Evolutionary conservation across 2,888 invertebrate species (phyloP).

Genomic region (Choreutis nemorana): DNA sequence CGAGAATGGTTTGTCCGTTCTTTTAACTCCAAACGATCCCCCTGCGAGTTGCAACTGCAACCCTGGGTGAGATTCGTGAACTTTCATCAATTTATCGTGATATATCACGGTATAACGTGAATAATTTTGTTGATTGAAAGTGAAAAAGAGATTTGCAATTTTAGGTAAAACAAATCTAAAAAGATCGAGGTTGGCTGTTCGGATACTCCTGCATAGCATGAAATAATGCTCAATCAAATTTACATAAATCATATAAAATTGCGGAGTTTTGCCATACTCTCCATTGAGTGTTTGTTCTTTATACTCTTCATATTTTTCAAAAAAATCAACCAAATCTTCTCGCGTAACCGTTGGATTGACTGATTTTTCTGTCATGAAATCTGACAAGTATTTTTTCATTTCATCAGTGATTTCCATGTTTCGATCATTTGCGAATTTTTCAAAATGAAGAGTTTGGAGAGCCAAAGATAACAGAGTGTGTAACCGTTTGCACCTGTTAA

Average conservation of each 20-base stretch:
- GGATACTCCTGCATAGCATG: conserved; percentile 1
- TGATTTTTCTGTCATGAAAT: conserved; percentile 1
- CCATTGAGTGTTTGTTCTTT: conserved; percentile 6
- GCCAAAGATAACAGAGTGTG: conserved; percentile 16
- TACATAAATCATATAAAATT: conserved; percentile 10
- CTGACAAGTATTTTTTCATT: background rate
- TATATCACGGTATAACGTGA: conserved; percentile 14
- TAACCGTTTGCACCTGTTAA: conserved; percentile 21
- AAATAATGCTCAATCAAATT: conserved; percentile 5
- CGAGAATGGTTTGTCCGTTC: conserved; percentile 14
- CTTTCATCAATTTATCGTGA: conserved; percentile 12
- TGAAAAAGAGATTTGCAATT: conserved; percentile 14
- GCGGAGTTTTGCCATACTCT: conserved; percentile 9
- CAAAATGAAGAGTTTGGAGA: conserved; percentile 19
- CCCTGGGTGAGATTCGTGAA: conserved; percentile 12
- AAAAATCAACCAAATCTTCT: background rate
- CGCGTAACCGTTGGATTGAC: conserved; percentile 1
- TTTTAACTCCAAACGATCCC: conserved; percentile 14
- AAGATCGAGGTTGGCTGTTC: background rate
- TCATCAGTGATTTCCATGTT: background rate
- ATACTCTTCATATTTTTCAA: conserved; percentile 1
- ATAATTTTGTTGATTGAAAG: conserved; percentile 14
- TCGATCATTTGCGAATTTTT: conserved; percentile 12
- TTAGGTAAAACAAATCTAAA: conserved; percentile 6
- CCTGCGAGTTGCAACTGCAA: conserved; percentile 9